These are phyloP conservation scores for Syncerus caffer DNA, from an alignment of 2,797 vertebrate genomes.

Conservation along the genomic window DNA sequence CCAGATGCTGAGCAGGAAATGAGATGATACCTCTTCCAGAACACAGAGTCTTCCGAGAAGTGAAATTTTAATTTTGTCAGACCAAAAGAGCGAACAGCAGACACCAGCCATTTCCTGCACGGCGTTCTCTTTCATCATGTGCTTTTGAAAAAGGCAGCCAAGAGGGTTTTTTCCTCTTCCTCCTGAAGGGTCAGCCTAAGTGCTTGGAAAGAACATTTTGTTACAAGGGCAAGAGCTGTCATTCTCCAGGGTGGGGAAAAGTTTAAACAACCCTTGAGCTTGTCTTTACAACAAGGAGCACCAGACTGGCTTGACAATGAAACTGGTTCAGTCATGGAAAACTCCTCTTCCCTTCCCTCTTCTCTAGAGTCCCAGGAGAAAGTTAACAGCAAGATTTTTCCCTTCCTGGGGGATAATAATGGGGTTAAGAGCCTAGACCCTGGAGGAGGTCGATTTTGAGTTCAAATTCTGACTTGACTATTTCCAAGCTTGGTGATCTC, in stretches of 20 bases:
- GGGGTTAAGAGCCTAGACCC: neutral
- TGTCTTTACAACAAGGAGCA: neutral
- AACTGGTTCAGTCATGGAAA: neutral
- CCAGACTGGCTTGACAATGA: neutral
- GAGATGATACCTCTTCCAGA: neutral
- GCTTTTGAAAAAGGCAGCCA: neutral
- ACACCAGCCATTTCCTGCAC: neutral
- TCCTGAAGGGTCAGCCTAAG: neutral
- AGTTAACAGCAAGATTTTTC: neutral
- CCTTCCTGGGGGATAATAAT: neutral
- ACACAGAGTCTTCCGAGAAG: neutral
- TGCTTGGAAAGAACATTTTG: neutral
- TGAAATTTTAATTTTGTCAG: neutral
- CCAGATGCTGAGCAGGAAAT: neutral
- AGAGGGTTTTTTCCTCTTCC: neutral
- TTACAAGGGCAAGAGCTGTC: neutral
- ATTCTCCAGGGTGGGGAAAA: neutral
- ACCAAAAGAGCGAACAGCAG: neutral
- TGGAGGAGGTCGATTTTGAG: neutral
- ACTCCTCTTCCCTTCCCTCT: neutral
- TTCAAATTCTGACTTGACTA: neutral
- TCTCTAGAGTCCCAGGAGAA: neutral
- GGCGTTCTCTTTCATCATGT: neutral
- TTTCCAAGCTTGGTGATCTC: neutral
- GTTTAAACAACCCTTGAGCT: neutral